Evolutionary conservation across 2,113 vertebrate genomes (phyloP).

Genomic region (Myocastor coypus): DNA sequence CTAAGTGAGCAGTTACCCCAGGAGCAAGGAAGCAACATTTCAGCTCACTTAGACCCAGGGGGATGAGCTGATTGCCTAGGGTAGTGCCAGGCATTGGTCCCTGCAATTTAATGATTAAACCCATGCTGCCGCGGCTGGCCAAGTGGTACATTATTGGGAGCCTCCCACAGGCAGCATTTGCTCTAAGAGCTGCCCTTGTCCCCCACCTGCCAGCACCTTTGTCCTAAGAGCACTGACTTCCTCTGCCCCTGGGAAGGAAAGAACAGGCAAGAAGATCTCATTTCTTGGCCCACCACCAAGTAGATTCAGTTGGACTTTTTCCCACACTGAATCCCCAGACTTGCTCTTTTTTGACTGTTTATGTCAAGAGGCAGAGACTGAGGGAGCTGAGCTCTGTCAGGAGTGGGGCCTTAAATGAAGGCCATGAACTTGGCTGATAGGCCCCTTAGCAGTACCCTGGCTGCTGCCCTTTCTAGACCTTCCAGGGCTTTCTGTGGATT

Average conservation of each 20-base stretch:
- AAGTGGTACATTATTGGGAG: not conserved
- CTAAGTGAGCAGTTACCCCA: slow-evolving; percentile 73
- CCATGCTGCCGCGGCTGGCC: not conserved
- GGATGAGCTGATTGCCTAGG: slow-evolving; percentile 15
- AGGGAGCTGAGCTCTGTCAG: not conserved
- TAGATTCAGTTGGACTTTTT: not conserved
- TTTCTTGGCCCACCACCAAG: not conserved
- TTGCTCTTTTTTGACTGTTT: not conserved
- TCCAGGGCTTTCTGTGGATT: not conserved
- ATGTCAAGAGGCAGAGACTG: not conserved
- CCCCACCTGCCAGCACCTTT: not conserved
- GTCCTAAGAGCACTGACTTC: not conserved
- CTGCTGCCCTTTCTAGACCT: not conserved
- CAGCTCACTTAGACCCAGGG: slow-evolving; percentile 56
- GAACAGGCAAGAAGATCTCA: not conserved
- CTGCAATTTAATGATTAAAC: slow-evolving; percentile 67
- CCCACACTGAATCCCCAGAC: not conserved
- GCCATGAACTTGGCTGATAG: not conserved
- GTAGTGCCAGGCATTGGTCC: slow-evolving; percentile 41
- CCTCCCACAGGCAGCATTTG: not conserved
- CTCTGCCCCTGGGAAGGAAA: not conserved
- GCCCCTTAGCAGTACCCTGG: not conserved
- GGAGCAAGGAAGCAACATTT: slow-evolving; percentile 68
- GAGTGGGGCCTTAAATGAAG: not conserved
- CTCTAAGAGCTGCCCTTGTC: not conserved